Evolutionary conservation across 2,888 invertebrate genomes (phyloP).

Genomic region (Cancer borealis): DNA sequence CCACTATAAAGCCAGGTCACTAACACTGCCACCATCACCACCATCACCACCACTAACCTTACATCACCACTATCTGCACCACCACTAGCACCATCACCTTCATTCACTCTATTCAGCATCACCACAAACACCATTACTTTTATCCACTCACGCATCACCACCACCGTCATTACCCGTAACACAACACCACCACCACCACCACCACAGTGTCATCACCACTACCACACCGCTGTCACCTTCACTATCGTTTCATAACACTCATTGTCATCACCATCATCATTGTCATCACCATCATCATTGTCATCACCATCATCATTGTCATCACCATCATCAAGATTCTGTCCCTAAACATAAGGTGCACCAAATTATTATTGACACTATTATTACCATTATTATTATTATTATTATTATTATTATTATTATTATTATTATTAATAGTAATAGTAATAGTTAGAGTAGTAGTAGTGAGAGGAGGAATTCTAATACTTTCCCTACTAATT

Average conservation of each 20-base stretch:
- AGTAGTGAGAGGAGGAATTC: background rate
- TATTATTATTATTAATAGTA: background rate
- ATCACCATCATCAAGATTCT: background rate
- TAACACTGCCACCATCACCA: background rate
- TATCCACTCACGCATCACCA: too few relatives aligned
- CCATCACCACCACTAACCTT: background rate
- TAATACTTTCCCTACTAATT: too few relatives aligned
- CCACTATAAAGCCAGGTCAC: background rate
- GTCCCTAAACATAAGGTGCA: background rate
- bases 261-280: background rate
- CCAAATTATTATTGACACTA: background rate
- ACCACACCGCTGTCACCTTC: background rate
- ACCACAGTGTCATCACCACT: background rate
- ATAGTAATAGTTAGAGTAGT: background rate
- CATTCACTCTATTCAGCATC: background rate
- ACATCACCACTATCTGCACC: background rate
- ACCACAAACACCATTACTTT: background rate
- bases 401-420: background rate
- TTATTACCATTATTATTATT: background rate
- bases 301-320: background rate
- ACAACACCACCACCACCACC: background rate
- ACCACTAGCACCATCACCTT: background rate
- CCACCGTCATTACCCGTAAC: too few relatives aligned
- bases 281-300: background rate
- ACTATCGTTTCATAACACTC: background rate